These are phyloP conservation scores for Bettongia penicillata DNA, from an alignment of 2,113 vertebrate species.

Conservation along the genomic window DNA sequence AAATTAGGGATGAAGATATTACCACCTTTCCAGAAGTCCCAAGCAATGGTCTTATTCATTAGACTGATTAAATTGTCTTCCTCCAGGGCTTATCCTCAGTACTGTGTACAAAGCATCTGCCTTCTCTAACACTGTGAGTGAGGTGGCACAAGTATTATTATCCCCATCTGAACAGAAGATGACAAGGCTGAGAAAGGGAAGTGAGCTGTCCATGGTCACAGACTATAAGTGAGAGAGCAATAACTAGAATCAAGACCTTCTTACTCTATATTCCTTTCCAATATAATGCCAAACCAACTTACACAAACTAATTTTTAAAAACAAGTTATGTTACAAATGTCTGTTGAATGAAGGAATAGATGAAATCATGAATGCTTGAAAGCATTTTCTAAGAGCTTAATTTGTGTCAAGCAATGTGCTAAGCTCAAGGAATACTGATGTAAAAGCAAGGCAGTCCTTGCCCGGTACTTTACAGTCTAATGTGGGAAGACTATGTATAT, in stretches of 20 bases:
- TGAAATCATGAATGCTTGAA: background rate
- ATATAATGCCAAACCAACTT: background rate
- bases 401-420: background rate
- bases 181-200: background rate
- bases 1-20: background rate
- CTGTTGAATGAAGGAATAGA: background rate
- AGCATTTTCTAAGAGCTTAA: background rate
- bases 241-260: background rate
- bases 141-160: background rate
- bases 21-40: background rate
- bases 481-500: background rate
- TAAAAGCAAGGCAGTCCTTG: background rate
- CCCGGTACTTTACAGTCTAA: background rate
- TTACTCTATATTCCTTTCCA: background rate
- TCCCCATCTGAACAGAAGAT: background rate
- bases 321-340: background rate
- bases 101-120: background rate
- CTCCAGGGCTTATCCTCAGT: background rate
- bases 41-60: background rate
- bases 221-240: background rate
- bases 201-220: background rate
- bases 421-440: background rate
- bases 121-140: background rate
- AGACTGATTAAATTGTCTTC: background rate
- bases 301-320: background rate